Conservation (phyloP, 1,140 invertebrate species). For the Eriosoma lanigerum region DNA sequence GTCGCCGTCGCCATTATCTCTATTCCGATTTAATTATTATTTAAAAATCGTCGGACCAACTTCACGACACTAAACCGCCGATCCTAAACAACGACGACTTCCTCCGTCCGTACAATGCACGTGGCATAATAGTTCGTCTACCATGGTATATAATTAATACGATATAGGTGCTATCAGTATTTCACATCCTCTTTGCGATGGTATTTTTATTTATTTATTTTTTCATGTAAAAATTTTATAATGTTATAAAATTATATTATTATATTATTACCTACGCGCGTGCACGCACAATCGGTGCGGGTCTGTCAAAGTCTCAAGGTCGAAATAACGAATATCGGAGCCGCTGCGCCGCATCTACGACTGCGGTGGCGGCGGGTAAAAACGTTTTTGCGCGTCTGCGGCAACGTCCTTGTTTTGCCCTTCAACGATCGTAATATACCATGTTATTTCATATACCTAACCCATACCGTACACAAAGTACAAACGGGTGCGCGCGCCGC, state of each 20-base stretch:
- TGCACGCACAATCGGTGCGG: background rate
- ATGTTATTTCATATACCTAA: no score
- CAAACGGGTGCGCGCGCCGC: background rate
- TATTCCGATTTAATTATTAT: no score
- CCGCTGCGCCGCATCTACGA: background rate
- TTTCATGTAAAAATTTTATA: no score
- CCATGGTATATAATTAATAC: background rate
- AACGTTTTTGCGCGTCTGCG: slow-evolving; percentile 27
- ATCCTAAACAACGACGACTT: background rate
- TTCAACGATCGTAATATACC: slow-evolving; percentile 3
- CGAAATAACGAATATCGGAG: background rate
- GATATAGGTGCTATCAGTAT: no score
- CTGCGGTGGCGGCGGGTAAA: slow-evolving; percentile 1
- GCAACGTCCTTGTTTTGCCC: slow-evolving; percentile 49
- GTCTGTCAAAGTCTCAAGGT: background rate
- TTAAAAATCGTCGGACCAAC: no score
- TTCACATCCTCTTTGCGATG: no score
- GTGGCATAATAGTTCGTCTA: background rate
- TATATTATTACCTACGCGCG: no score
- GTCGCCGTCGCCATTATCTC: no score
- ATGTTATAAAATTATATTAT: no score
- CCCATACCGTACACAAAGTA: no score
- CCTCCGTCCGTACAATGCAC: background rate
- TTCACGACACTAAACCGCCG: no score
- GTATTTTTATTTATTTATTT: no score